A percentile compares a stretch with the other conserved stretches of the same genome.
phyloP scores from a whole-genome alignment of 2,113 vertebrate genomes.

The Thymallus thymallus region DNA sequence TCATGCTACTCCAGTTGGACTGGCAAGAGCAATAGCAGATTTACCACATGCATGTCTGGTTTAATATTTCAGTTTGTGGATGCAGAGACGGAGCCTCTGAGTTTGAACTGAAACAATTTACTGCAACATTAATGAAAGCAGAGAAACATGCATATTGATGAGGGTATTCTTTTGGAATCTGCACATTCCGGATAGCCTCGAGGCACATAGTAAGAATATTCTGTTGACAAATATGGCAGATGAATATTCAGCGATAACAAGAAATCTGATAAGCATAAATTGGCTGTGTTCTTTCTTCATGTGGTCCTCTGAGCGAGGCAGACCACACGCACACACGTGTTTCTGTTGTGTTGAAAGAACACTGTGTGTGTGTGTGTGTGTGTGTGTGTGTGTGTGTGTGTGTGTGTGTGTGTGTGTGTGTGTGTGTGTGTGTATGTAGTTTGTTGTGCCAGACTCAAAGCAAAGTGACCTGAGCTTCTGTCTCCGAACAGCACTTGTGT shows the following conservation, averaged over 20 bases:
- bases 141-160: constrained; percentile 76
- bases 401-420: too few relatives aligned
- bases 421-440: too few relatives aligned
- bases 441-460: background rate
- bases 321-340: constrained; percentile 18
- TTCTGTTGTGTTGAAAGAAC: background rate
- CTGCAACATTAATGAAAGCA: constrained; percentile 73
- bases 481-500: too few relatives aligned
- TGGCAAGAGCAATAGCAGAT: too few relatives aligned
- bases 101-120: constrained; percentile 71
- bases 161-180: constrained; percentile 67
- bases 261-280: constrained; percentile 60
- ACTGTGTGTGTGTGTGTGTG: too few relatives aligned
- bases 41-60: background rate
- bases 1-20: constrained; percentile 37
- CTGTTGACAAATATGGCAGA: constrained; percentile 66
- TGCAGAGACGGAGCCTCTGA: constrained; percentile 53
- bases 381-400: too few relatives aligned
- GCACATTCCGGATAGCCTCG: constrained; percentile 61
- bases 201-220: constrained; percentile 65
- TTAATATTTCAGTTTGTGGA: constrained; percentile 25
- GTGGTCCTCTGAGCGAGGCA: constrained; percentile 29
- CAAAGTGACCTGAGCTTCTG: too few relatives aligned
- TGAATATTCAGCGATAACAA: constrained; percentile 64
- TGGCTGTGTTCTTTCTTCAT: constrained; percentile 41